Evolutionary conservation across 2,113 vertebrate species (phyloP), one percentile per base, ranked within the genome.

Genomic region (Gobio gobio): DNA sequence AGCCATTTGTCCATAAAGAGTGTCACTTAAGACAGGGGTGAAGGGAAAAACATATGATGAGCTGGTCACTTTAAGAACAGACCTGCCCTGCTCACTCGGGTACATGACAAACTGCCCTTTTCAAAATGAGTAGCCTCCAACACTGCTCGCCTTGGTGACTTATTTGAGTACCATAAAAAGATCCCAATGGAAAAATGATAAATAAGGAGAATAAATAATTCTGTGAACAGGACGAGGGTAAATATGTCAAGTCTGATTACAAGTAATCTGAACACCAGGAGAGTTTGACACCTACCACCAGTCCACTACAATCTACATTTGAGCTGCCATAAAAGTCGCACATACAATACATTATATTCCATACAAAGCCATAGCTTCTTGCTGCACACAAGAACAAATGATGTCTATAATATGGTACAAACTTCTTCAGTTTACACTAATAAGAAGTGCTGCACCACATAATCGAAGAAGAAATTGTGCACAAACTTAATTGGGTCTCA

Each of bases 31-130:
- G 78, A 80, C 22, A 76, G n/a, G 58, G 40, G n/a, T 80, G 40
- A 80, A 63, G 36, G 56, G 77, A 61, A 40, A 78, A 43, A 36
- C 22, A 59, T 59, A 59, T 59, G 74, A 78, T n/a, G 56, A 43
- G 6, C 5, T 26, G 78, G 58, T 80, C 36, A 26, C 78, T 64
- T 80, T 45, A 64, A 80, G 58, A 80, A 29, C 8, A 64, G n/a
- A 26, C 14, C 40, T 26, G n/a, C 40, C 36, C 40, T 47, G 40
- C 9, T 58, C 75, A 40, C 51, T 78, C 18, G 43, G n/a, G 47
- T 63, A 63, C 58, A 79, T 24, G 36, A 59, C 54, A 63, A 79
- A 63, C 58, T 79, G 77, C 33, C n/a, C 58, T 47, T 78, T 78
- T 63, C 40, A 63, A 26, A 63, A 47, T 61, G 56, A 47, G 47